phyloP scores from a whole-genome alignment of 2,797 vertebrate genomes.

The Malurus leucopterus region DNA sequence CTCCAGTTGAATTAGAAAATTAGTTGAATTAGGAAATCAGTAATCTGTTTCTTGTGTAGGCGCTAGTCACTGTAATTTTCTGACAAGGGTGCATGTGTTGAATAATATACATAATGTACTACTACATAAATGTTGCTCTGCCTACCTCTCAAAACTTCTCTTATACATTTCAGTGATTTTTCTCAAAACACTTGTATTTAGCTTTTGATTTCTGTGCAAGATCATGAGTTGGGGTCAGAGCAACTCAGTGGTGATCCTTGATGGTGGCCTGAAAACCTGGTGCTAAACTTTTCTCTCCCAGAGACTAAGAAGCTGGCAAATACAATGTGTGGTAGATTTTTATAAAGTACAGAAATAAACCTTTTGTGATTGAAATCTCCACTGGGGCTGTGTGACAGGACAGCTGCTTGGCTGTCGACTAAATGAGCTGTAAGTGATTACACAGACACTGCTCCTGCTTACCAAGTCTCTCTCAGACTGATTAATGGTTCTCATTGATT shows the following conservation, averaged over 20 bases:
- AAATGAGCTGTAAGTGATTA: constrained; percentile 43
- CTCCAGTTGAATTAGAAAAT: neutral
- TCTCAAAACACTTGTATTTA: neutral
- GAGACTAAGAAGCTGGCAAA: neutral
- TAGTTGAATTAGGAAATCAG: neutral
- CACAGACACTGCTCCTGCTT: neutral
- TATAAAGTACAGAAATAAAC: neutral
- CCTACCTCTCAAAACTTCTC: neutral
- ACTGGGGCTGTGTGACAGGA: neutral
- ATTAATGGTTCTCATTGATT: constrained; percentile 23
- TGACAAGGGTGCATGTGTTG: neutral
- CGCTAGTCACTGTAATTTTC: neutral
- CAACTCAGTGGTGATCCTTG: neutral
- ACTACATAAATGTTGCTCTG: neutral
- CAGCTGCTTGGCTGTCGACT: constrained; percentile 27
- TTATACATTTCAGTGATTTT: neutral
- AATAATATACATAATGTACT: neutral
- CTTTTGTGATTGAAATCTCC: neutral
- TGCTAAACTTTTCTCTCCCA: neutral
- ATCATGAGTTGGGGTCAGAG: neutral
- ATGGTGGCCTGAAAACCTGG: neutral
- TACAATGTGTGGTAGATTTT: neutral
- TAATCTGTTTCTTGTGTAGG: neutral
- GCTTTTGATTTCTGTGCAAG: neutral
- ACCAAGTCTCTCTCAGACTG: neutral